phyloP scores from a whole-genome alignment of 2,113 vertebrate species.

The Melanocharis versteri region DNA sequence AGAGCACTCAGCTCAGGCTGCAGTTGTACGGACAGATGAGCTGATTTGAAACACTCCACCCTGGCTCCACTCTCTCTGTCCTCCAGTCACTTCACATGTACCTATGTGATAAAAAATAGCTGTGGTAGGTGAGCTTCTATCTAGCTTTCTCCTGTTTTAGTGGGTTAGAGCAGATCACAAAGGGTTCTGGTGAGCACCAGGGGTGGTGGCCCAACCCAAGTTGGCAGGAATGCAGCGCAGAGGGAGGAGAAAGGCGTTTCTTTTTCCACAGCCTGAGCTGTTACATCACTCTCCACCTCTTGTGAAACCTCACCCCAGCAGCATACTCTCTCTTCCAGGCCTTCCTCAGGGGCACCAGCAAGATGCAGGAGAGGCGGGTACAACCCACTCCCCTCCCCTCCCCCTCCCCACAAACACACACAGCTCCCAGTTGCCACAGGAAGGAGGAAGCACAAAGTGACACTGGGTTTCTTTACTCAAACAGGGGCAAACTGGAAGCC shows the following conservation, averaged over 20 bases:
- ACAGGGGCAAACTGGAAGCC: background rate
- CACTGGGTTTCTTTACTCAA: background rate
- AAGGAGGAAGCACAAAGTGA: background rate
- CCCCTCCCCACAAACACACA: background rate
- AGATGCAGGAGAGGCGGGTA: background rate
- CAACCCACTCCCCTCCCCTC: background rate
- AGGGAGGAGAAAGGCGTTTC: background rate
- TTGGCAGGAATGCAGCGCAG: accelerated
- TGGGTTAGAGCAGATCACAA: background rate
- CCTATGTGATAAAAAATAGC: background rate
- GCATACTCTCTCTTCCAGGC: background rate
- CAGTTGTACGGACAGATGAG: background rate
- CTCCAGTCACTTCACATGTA: background rate
- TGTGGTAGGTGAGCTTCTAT: background rate
- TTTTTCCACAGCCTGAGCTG: background rate
- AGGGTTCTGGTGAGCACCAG: background rate
- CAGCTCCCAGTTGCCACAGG: background rate
- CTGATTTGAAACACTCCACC: background rate
- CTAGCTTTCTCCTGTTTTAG: background rate
- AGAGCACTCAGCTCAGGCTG: background rate
- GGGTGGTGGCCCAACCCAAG: background rate
- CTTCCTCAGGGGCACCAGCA: background rate
- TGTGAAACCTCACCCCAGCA: background rate
- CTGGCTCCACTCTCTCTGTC: background rate
- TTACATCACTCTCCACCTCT: background rate